Evolutionary conservation across 2,888 invertebrate species (phyloP).

Genomic region (Dione juno): DNA sequence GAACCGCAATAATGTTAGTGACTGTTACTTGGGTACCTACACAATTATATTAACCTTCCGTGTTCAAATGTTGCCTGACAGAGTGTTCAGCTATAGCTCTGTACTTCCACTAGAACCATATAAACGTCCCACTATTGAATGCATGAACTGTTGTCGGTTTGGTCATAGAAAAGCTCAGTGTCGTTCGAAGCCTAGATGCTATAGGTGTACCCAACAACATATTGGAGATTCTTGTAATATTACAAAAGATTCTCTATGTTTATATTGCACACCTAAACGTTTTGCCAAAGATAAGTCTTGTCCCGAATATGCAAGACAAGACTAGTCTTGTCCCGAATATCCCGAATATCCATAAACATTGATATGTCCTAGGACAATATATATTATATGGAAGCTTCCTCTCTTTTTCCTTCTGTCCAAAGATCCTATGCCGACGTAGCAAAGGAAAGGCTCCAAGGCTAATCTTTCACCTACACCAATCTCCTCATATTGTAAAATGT

Average conservation of each 20-base stretch:
- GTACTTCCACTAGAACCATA: not conserved
- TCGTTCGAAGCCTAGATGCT: not conserved
- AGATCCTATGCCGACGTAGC: not conserved
- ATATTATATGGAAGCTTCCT: too few species aligned
- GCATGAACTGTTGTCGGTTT: not conserved
- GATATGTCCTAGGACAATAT: too few species aligned
- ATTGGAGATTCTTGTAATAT: not conserved
- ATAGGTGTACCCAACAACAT: not conserved
- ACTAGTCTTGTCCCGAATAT: too few species aligned
- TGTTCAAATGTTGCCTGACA: not conserved
- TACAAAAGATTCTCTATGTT: too few species aligned
- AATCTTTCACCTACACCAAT: not conserved
- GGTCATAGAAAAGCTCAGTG: not conserved
- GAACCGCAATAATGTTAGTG: not conserved
- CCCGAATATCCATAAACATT: too few species aligned
- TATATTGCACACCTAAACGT: too few species aligned
- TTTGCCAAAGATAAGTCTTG: too few species aligned
- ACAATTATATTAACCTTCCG: not conserved
- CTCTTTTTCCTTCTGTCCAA: not conserved
- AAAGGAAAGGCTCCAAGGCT: not conserved
- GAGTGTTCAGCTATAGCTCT: not conserved
- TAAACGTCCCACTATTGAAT: not conserved
- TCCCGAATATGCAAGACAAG: too few species aligned
- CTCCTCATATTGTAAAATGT: not conserved
- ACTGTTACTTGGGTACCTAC: not conserved